Evolutionary conservation across 2,797 vertebrate species (phyloP), one percentile per base, ranked within the genome.

Genomic region (Nasua narica): DNA sequence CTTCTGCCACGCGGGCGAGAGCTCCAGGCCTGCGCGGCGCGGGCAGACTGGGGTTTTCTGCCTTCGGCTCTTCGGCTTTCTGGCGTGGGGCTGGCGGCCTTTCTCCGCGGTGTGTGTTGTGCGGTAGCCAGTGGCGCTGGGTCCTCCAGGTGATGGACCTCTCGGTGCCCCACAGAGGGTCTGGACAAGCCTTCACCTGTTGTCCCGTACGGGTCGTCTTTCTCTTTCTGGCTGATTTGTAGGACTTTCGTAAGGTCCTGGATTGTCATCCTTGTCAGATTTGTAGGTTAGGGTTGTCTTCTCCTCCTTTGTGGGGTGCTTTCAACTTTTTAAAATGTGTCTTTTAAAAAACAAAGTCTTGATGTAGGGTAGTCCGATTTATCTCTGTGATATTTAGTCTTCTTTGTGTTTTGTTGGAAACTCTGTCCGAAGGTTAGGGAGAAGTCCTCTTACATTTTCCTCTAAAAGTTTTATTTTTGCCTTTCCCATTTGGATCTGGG

Each of bases 21-120:
- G 29, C 10, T 7, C 14, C 4, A 2, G 12, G 2, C 2, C 1
- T 12, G 43, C 50, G 5, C 37, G 5, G 7, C 14, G 11, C 8
- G 23, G 15, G 72, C 16, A 48, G 4, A 21, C 48, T 3, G 3
- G 48, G 19, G 76, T 7, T 23, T 78, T 32, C 40, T 37, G 9
- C 35, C 56, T 70, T 16, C 29, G 7, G 21, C 15, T 48, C 4
- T 35, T 43, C 21, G 1, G 21, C 21, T 54, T 81, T 13, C 60
- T 48, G n/a, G 21, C 1, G 18, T 21, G 29, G 35, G 25, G 48
- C 11, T 29, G 16, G 9, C 15, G 27, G 13, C n/a, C 6, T 37
- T n/a, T 48, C 54, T 16, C 16, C 5, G 6, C 6, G n/a, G 29
- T 65, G 46, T 37, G 7, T 23, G 37, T 56, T 46, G 56, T 3